Base-by-base conservation (phyloP, 30 jellyfish, hydroid and myxozoan species). In the Cassiopea andromeda region DNA sequence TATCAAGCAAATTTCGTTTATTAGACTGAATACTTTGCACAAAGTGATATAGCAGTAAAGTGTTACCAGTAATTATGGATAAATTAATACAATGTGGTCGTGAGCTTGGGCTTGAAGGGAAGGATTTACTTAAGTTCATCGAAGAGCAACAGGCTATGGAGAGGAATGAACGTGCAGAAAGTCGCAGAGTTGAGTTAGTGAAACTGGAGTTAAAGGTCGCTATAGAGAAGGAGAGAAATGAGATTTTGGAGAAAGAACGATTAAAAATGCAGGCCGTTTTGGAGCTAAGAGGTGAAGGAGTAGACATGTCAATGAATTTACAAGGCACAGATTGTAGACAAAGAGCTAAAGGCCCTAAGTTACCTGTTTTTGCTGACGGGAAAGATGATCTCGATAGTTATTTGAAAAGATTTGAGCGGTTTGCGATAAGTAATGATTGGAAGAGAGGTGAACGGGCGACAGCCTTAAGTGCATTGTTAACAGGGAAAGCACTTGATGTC, bases 341-440 rank as follows among this genome's bases (percentile, higher is more conserved):
- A 66, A 54, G 88, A 60, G 64, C 93, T 71, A 85, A 85, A 68
- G 83, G 87, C 57, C 93, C 93, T 44, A 85, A 70, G 89, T 74
- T 85, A 46, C 93, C 93, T 54, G 77, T 88, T 58, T 85, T 85
- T 57, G 71, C 27, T 49, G 93, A 85, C 72, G 94, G 92, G 16
- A 73, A 87, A 61, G 90, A 87, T 47, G 94, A 87, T 19, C 44
- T 87, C 91, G 94, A 87, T 61, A 61, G 90, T 76, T 87, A 87
- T 87, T 87, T 77, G 90, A 81, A 75, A 78, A 87, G 94, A 77
- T 74, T 87, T 48, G 91, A 87, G 90, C 15, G 94, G 83, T 87
- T 87, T 87, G 90, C 94, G 73, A 87, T 44, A 46, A 87, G 69
- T 75, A 77, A 59, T 60, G 83, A 78, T 43, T 87, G 90, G 94